Conservation (phyloP, 2,113 vertebrate species). For the Pao palembangensis region DNA sequence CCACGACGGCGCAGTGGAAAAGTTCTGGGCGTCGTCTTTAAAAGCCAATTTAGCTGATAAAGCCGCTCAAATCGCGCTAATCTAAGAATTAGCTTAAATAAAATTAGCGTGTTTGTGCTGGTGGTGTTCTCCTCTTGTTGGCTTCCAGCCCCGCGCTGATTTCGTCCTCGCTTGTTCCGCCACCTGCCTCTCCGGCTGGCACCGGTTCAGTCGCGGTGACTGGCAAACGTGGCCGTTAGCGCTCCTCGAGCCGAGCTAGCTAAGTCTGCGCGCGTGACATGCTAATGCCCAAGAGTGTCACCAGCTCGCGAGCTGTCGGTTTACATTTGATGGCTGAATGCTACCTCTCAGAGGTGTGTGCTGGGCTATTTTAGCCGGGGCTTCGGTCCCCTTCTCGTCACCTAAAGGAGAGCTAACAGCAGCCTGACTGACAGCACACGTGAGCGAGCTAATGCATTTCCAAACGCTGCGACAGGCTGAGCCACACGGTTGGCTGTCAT, state of each 20-base stretch:
- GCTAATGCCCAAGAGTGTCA: conserved; percentile 44
- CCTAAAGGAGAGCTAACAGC: conserved; percentile 53
- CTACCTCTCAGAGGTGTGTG: conserved; percentile 31
- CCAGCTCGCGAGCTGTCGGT: conserved; percentile 41
- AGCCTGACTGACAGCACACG: conserved; percentile 53
- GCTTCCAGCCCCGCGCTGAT: conserved; percentile 1
- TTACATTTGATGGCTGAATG: conserved; percentile 39
- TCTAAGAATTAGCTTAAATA: conserved; percentile 11
- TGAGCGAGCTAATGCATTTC: conserved; percentile 64
- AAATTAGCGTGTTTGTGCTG: conserved; percentile 18
- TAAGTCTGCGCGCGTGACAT: conserved; percentile 34
- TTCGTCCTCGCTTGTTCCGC: conserved; percentile 13
- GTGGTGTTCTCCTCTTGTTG: conserved; percentile 19
- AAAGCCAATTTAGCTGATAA: conserved; percentile 12
- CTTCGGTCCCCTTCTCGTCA: conserved; percentile 53
- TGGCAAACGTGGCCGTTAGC: conserved; percentile 46
- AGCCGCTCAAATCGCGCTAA: conserved; percentile 1
- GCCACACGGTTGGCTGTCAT: conserved; percentile 60
- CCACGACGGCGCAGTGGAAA: too few species aligned
- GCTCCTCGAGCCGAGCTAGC: conserved; percentile 57
- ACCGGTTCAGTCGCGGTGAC: conserved; percentile 39
- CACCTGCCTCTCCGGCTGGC: conserved; percentile 60
- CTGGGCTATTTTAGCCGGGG: conserved; percentile 31
- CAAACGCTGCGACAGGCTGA: conserved; percentile 53
- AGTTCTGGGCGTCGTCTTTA: background rate